Evolutionary conservation across 2,888 invertebrate species (phyloP).

Genomic region (Drosophila siamana): DNA sequence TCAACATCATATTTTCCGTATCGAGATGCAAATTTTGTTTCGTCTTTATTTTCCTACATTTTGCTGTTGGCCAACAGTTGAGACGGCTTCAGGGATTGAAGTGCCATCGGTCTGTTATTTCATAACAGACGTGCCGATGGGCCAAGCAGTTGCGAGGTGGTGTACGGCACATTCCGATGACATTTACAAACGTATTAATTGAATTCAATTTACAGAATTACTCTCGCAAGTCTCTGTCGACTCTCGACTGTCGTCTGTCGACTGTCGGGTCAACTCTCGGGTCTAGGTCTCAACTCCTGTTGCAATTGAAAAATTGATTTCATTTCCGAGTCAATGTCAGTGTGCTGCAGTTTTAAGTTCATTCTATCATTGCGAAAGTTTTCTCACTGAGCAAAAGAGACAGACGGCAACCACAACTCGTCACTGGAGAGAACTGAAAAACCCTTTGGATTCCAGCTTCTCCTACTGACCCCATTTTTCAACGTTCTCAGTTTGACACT

Average conservation of each 20-base stretch:
- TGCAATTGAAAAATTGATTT: constrained; percentile 57
- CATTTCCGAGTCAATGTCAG: constrained; percentile 65
- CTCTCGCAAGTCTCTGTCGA: constrained; percentile 4
- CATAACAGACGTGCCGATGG: constrained; percentile 14
- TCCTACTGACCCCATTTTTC: neutral
- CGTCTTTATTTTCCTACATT: neutral
- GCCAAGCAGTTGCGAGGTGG: constrained; percentile 3
- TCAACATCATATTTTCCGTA: constrained; percentile 11
- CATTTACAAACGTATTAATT: constrained; percentile 68
- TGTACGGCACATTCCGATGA: constrained; percentile 34
- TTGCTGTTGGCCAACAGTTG: neutral
- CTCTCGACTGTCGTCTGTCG: neutral
- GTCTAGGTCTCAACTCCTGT: constrained; percentile 4
- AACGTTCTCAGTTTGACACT: neutral
- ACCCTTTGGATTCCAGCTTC: neutral
- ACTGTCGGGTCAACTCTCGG: constrained; percentile 8
- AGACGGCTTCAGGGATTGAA: neutral
- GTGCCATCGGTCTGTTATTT: constrained; percentile 14
- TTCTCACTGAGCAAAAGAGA: neutral
- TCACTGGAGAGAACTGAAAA: neutral
- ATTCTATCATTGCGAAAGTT: neutral
- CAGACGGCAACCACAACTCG: constrained; percentile 22
- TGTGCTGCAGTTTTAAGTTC: constrained; percentile 34
- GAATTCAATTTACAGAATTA: constrained; percentile 63
- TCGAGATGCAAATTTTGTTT: neutral